Percentiles rank a stretch among this genome's conserved stretches.
These are phyloP conservation scores for Tenualosa thibaudeaui DNA, from an alignment of 2,797 vertebrate species.

Conservation along the genomic window DNA sequence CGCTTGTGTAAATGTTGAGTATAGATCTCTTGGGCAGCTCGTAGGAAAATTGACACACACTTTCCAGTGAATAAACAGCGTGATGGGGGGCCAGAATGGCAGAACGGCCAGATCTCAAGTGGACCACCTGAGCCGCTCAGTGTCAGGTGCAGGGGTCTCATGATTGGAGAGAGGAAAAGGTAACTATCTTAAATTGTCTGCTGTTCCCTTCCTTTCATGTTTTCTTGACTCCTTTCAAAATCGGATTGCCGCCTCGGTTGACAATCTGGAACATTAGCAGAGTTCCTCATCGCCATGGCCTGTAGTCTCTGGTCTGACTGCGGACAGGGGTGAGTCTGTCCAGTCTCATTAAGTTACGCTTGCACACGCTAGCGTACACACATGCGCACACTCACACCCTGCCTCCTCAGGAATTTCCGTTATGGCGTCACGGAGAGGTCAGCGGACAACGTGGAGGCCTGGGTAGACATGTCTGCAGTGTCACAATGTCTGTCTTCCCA, in stretches of 20 bases:
- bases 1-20: slow-evolving; percentile 43
- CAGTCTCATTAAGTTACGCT: slow-evolving; percentile 33
- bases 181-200: neutral
- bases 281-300: slow-evolving; percentile 19
- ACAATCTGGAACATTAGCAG: slow-evolving; percentile 23
- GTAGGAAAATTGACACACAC: slow-evolving; percentile 48
- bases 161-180: neutral
- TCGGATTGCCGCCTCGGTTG: slow-evolving; percentile 5
- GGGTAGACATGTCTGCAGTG: slow-evolving; percentile 30
- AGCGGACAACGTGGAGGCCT: slow-evolving; percentile 37
- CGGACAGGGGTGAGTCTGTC: slow-evolving; percentile 31
- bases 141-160: slow-evolving; percentile 22
- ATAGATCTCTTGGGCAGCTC: slow-evolving; percentile 42
- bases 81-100: slow-evolving; percentile 22
- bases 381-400: neutral
- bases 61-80: slow-evolving; percentile 50
- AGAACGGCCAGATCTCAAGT: slow-evolving; percentile 20
- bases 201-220: neutral
- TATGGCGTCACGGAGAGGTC: slow-evolving; percentile 38
- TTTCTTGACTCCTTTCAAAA: slow-evolving; percentile 2
- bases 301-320: slow-evolving; percentile 30
- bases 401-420: slow-evolving; percentile 32
- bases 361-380: neutral
- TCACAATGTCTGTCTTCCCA: slow-evolving; percentile 25
- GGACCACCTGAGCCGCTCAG: neutral